These are phyloP conservation scores for Akabosia matsudoensis DNA, from an alignment of 1,140 invertebrate species.

Conservation along the genomic window DNA sequence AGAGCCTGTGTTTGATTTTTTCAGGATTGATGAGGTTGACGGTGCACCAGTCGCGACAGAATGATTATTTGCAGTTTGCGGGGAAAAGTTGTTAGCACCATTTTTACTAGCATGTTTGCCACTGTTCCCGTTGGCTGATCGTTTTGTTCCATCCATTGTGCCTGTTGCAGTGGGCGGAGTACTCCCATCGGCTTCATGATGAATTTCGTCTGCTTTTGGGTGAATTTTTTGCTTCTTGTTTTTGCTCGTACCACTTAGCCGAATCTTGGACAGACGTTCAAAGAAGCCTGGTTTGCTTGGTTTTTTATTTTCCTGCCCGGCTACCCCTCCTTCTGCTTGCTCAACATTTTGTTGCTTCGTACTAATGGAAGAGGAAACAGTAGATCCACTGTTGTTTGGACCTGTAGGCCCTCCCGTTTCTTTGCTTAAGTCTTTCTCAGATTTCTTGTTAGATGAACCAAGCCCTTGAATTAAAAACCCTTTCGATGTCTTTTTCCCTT, in stretches of 20 bases:
- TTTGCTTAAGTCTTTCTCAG: slow-evolving; percentile 26
- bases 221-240: slow-evolving; percentile 43
- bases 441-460: slow-evolving; percentile 14
- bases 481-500: slow-evolving; percentile 25
- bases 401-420: not conserved
- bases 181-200: not conserved
- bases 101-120: not conserved
- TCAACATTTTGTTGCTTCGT: not conserved
- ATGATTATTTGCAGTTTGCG: slow-evolving; percentile 10
- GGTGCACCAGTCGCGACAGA: not conserved
- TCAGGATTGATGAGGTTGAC: not conserved
- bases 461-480: slow-evolving; percentile 27
- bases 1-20: not conserved
- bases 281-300: slow-evolving; percentile 44
- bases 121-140: not conserved
- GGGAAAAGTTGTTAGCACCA: not conserved
- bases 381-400: not conserved
- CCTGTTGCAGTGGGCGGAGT: not conserved
- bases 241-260: slow-evolving; percentile 39
- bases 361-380: not conserved
- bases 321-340: slow-evolving; percentile 26
- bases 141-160: not conserved
- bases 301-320: slow-evolving; percentile 35
- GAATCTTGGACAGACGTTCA: slow-evolving; percentile 42
- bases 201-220: slow-evolving; percentile 38